A percentile compares a stretch with the other conserved stretches of the same genome.
These are phyloP conservation scores for Plecotus auritus DNA, from an alignment of 2,113 vertebrate species.

Conservation along the genomic window DNA sequence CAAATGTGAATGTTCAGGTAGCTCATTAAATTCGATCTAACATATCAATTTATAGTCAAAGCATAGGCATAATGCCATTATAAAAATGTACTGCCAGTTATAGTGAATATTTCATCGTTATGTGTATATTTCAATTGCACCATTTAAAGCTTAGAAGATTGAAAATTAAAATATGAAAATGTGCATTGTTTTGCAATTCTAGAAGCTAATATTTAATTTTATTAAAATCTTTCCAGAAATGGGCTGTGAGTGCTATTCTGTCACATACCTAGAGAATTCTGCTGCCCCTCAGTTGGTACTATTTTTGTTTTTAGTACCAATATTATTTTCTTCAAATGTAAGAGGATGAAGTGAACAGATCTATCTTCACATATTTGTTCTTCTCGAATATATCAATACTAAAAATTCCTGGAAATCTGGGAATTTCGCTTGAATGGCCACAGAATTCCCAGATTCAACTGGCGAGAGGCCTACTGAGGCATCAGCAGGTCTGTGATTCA, in stretches of 20 bases:
- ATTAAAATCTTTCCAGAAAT: neutral
- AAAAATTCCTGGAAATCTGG: neutral
- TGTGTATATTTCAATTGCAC: neutral
- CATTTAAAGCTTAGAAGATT: neutral
- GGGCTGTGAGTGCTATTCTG: neutral
- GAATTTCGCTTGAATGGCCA: neutral
- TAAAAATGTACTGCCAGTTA: neutral
- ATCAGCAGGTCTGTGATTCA: neutral
- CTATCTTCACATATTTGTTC: neutral
- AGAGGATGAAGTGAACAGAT: neutral
- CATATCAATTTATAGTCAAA: neutral
- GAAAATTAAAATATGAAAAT: conserved; percentile 19
- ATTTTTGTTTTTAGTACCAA: neutral
- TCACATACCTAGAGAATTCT: neutral
- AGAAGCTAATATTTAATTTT: neutral
- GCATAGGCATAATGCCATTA: neutral
- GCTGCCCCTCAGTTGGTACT: neutral
- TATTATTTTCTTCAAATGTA: neutral
- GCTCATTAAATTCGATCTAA: neutral
- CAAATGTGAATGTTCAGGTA: neutral
- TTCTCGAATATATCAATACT: neutral
- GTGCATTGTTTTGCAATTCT: neutral
- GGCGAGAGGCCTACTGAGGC: neutral
- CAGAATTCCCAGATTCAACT: neutral
- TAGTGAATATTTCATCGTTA: neutral